Evolutionary conservation across 2,113 vertebrate species (phyloP).

Genomic region (Siniperca chuatsi): DNA sequence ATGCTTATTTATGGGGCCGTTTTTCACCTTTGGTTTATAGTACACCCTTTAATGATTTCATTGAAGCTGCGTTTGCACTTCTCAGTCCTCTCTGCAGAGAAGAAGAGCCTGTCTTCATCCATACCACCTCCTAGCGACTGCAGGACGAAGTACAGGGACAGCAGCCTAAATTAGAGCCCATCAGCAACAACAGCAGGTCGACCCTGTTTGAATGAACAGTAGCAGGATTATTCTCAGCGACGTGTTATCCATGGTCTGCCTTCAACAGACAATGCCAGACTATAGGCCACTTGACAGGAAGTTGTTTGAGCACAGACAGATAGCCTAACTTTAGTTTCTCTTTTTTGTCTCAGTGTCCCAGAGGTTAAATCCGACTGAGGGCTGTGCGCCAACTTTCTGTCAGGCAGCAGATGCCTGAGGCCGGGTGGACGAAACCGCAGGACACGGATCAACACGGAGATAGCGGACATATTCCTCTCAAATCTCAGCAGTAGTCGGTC

Average conservation of each 20-base stretch:
- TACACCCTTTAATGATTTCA: neutral
- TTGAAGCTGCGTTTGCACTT: neutral
- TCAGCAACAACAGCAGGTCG: slow-evolving; percentile 1
- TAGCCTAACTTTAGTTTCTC: neutral
- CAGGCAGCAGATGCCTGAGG: slow-evolving; percentile 46
- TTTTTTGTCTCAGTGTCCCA: neutral
- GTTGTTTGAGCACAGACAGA: neutral
- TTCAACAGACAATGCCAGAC: neutral
- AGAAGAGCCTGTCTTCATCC: slow-evolving; percentile 50
- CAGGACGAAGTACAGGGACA: slow-evolving; percentile 54
- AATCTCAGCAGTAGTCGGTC: slow-evolving; percentile 39
- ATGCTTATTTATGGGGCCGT: neutral
- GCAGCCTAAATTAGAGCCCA: slow-evolving; percentile 7
- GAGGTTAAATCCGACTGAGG: slow-evolving; percentile 6
- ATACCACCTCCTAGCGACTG: slow-evolving; percentile 79
- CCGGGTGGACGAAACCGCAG: slow-evolving; percentile 51
- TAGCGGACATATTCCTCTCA: slow-evolving; percentile 54
- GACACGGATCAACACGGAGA: slow-evolving; percentile 55
- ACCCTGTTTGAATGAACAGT: slow-evolving; percentile 4
- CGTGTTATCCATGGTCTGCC: neutral
- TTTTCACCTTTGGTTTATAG: neutral
- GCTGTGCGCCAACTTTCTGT: slow-evolving; percentile 62
- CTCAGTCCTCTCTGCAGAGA: neutral
- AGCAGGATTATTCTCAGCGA: slow-evolving; percentile 3
- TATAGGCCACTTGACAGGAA: neutral